Conservation (phyloP, 2,888 invertebrate species). For the Eurois occulta region DNA sequence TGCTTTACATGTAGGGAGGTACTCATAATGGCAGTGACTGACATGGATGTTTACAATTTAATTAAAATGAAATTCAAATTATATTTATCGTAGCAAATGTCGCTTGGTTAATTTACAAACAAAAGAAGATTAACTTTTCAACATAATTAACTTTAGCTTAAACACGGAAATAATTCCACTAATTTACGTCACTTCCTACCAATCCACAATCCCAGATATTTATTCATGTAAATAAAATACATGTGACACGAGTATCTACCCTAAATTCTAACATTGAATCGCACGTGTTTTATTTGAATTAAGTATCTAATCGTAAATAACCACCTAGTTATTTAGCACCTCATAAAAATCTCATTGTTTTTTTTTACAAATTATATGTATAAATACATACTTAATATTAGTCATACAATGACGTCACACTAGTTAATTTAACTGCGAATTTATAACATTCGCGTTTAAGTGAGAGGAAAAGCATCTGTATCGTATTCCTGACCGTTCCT, state of each 20-base stretch:
- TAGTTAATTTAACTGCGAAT: neutral
- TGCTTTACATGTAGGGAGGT: too few species aligned
- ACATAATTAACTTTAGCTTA: too few species aligned
- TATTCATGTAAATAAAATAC: constrained; percentile 25
- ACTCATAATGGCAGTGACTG: too few species aligned
- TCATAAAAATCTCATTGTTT: constrained; percentile 11
- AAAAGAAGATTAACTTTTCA: too few species aligned
- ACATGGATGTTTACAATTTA: too few species aligned
- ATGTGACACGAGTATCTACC: too few species aligned
- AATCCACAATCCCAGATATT: neutral
- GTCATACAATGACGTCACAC: neutral
- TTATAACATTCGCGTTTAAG: neutral
- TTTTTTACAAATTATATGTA: neutral
- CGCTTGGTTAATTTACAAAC: neutral
- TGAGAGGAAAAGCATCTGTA: too few species aligned
- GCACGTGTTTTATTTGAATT: constrained; percentile 10
- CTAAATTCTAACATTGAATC: neutral
- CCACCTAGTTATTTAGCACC: neutral
- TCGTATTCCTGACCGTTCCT: neutral
- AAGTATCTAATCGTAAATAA: constrained; percentile 10
- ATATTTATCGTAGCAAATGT: too few species aligned
- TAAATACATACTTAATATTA: neutral
- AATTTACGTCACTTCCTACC: constrained; percentile 3
- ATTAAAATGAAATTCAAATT: too few species aligned
- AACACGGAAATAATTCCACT: constrained; percentile 22